Conservation (phyloP, 1,140 invertebrate genomes). For the Lutraria rhynchaena region DNA sequence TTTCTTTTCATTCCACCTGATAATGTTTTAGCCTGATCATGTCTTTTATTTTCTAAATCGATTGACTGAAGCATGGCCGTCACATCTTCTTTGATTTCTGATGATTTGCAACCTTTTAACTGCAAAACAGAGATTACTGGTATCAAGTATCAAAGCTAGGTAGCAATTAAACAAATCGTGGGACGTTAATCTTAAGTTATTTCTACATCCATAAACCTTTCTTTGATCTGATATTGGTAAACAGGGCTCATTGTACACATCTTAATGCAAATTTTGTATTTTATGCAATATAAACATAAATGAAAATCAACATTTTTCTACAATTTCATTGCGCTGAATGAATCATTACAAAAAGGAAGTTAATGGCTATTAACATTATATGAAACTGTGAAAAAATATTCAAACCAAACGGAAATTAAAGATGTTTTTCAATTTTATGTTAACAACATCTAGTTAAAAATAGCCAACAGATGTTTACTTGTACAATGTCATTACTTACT, state of each 20-base stretch:
- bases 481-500: conserved; percentile 69
- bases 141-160: too few species aligned
- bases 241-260: too few species aligned
- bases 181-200: too few species aligned
- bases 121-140: conserved; percentile 67
- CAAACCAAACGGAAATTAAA: too few species aligned
- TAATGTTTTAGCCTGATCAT: conserved; percentile 87
- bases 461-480: neutral
- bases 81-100: conserved; percentile 83
- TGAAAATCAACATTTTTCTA: too few species aligned
- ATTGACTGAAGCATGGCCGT: conserved; percentile 83
- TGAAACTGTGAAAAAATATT: too few species aligned
- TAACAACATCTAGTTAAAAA: neutral
- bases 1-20: conserved; percentile 84
- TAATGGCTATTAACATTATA: neutral
- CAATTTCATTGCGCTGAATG: too few species aligned
- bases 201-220: too few species aligned
- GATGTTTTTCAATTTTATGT: neutral
- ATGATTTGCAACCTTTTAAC: conserved; percentile 86
- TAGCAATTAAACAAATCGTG: too few species aligned
- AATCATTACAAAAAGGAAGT: neutral
- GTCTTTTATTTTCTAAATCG: conserved; percentile 85
- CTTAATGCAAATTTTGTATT: too few species aligned
- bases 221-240: too few species aligned
- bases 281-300: too few species aligned